phyloP scores from a whole-genome alignment of 1,140 invertebrate genomes.

The Lucilia cuprina region DNA sequence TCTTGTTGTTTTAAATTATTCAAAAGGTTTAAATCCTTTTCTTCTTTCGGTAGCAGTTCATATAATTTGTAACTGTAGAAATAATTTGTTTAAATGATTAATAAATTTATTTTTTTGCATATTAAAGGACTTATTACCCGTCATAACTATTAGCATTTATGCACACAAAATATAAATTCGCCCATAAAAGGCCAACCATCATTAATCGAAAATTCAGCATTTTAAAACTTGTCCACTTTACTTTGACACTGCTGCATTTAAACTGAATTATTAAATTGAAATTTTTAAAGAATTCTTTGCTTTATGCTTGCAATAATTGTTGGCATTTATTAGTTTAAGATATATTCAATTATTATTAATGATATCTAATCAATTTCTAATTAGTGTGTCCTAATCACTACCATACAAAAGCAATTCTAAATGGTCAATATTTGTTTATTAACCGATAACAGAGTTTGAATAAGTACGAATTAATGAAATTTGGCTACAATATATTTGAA shows the following conservation, averaged over 20 bases:
- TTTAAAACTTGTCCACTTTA: background rate
- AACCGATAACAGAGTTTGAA: background rate
- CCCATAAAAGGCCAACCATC: background rate
- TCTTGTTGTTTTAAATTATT: slow-evolving; percentile 36
- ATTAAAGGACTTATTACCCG: slow-evolving; percentile 42
- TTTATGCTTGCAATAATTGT: background rate
- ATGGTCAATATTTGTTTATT: background rate
- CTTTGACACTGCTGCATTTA: background rate
- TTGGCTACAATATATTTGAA: too few relatives aligned
- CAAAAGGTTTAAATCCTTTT: slow-evolving; percentile 41
- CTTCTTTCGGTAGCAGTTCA: slow-evolving; percentile 43
- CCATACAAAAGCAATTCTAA: background rate
- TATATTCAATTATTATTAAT: background rate
- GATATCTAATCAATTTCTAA: background rate
- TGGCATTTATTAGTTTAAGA: background rate
- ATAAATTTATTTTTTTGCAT: background rate
- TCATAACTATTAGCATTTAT: slow-evolving; percentile 41
- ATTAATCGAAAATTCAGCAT: background rate
- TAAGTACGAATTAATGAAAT: too few relatives aligned
- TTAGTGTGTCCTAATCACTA: background rate
- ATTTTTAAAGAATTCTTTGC: background rate
- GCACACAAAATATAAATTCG: background rate
- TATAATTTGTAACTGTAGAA: slow-evolving; percentile 52
- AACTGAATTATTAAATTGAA: background rate
- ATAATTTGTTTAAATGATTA: background rate